A percentile compares a stretch with the other conserved stretches of the same genome.
These are phyloP conservation scores for Vireo griseus DNA, from an alignment of 2,797 vertebrate species.

Conservation along the genomic window DNA sequence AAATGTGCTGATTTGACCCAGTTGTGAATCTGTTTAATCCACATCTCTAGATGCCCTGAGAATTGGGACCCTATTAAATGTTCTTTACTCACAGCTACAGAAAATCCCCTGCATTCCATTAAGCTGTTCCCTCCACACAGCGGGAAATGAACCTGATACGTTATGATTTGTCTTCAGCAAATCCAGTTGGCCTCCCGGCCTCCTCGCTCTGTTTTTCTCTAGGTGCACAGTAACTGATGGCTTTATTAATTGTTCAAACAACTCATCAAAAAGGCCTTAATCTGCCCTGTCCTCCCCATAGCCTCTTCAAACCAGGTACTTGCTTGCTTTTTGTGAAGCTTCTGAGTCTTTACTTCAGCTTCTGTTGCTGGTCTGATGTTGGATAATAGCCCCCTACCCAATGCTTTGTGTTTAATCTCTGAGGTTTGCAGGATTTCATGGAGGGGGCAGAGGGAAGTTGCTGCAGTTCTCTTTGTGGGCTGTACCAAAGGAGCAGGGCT, in stretches of 20 bases:
- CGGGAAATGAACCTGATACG: background rate
- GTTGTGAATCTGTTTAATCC: slow-evolving; percentile 65
- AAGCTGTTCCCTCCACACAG: slow-evolving; percentile 32
- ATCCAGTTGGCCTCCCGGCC: background rate
- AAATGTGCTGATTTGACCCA: slow-evolving; percentile 62
- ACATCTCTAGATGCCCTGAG: slow-evolving; percentile 57
- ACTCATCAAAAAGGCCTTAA: background rate
- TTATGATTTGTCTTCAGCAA: slow-evolving; percentile 42
- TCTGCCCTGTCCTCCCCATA: background rate
- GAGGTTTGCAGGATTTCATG: background rate
- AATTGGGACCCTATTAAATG: slow-evolving; percentile 63
- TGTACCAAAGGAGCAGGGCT: background rate
- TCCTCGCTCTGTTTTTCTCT: background rate
- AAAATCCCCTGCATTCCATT: slow-evolving; percentile 56
- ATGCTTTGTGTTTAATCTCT: background rate
- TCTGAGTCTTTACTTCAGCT: background rate
- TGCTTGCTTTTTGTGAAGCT: background rate
- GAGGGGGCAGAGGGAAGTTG: background rate
- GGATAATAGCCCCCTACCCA: background rate
- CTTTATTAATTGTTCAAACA: slow-evolving; percentile 21
- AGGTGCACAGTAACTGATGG: background rate
- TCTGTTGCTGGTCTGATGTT: background rate
- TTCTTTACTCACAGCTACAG: slow-evolving; percentile 59
- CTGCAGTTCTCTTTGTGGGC: background rate
- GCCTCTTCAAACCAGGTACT: background rate